A percentile compares a stretch with the other conserved stretches of the same genome.
Evolutionary conservation across 2,797 vertebrate genomes (phyloP).

Genomic region (Sebastes oblongus): DNA sequence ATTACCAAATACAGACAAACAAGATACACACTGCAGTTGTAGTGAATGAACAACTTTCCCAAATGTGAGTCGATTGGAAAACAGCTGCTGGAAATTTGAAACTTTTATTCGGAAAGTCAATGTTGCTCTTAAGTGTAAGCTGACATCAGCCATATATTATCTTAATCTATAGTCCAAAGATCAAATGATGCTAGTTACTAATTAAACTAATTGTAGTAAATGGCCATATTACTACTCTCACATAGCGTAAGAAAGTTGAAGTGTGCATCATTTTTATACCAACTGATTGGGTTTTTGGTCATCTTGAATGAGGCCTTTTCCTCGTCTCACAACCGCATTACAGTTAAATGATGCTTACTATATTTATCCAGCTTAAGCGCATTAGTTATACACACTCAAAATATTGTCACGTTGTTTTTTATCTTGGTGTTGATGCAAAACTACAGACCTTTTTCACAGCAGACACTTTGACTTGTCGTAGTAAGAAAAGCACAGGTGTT

Average conservation of each 20-base stretch:
- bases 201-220: conserved; percentile 26
- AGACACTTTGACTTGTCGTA: background rate
- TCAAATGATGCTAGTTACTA: conserved; percentile 21
- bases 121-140: background rate
- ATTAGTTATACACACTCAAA: background rate
- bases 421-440: background rate
- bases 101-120: background rate
- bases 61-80: background rate
- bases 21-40: background rate
- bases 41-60: background rate
- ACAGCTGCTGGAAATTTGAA: background rate
- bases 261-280: background rate
- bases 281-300: background rate
- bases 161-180: conserved; percentile 13
- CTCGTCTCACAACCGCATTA: background rate
- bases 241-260: background rate
- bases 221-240: background rate
- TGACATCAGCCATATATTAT: background rate
- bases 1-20: background rate
- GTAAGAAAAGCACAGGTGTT: background rate
- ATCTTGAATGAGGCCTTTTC: background rate
- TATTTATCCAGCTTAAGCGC: background rate
- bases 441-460: background rate
- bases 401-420: background rate
- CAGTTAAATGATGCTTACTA: background rate